A percentile compares a stretch with the other conserved stretches of the same genome.
Evolutionary conservation across 2,888 invertebrate species (phyloP).

Genomic region (Platycnemis pennipes): DNA sequence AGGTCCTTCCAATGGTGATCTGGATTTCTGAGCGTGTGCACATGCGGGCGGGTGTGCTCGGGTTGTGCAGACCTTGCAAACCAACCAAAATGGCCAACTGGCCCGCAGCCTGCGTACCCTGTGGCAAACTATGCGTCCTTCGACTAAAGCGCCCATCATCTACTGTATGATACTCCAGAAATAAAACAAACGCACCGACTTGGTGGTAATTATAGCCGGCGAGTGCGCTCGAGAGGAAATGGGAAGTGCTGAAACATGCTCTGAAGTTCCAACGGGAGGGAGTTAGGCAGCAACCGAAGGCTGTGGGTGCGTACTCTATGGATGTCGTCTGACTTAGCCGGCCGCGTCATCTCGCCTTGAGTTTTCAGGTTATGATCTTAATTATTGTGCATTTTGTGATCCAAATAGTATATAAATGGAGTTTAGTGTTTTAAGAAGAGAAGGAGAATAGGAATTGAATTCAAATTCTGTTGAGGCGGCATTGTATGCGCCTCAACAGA

Average conservation of each 20-base stretch:
- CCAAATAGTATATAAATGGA: not conserved
- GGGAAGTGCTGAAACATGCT: not conserved
- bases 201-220: constrained; percentile 4
- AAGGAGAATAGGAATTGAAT: not conserved
- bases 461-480: not conserved
- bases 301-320: not conserved
- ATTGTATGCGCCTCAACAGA: too few species aligned
- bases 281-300: not conserved
- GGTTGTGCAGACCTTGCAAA: not conserved
- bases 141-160: not conserved
- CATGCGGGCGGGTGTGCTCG: constrained; percentile 13
- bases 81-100: constrained; percentile 16
- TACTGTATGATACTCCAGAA: not conserved
- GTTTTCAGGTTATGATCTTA: too few species aligned
- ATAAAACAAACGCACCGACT: constrained; percentile 32
- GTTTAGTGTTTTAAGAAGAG: too few species aligned
- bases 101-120: not conserved
- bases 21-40: not conserved
- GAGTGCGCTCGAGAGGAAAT: not conserved
- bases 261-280: not conserved
- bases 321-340: not conserved
- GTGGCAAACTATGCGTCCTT: constrained; percentile 1
- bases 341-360: too few species aligned
- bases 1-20: not conserved
- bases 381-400: too few species aligned